Percentiles rank a stretch among this genome's conserved stretches.
Evolutionary conservation across 2,888 invertebrate species (phyloP).

Genomic region (Amiota communis): DNA sequence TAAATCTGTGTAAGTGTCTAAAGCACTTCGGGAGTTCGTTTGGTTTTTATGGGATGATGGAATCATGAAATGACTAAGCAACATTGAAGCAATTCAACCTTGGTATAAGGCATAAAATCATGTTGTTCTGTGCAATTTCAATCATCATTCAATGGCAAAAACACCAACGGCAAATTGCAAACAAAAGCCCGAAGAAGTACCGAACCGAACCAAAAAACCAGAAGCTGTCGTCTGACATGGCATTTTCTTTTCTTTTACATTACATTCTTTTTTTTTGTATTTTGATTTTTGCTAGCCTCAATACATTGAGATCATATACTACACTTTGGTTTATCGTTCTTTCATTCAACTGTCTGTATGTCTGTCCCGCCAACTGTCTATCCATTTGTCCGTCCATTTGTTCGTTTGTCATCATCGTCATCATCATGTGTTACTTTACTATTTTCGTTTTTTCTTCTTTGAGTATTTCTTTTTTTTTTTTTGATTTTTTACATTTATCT

Average conservation of each 20-base stretch:
- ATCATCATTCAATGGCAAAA: conserved; percentile 10
- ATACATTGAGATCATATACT: neutral
- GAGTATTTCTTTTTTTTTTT: conserved; percentile 37
- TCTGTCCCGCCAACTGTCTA: too few species aligned
- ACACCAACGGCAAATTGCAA: neutral
- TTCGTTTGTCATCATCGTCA: too few species aligned
- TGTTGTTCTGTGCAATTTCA: neutral
- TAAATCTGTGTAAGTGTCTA: too few species aligned
- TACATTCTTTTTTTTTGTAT: neutral
- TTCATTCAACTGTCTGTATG: too few species aligned
- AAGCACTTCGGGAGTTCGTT: too few species aligned
- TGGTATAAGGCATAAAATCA: neutral
- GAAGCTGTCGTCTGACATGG: neutral
- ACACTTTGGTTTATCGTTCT: too few species aligned
- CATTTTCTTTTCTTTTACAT: neutral
- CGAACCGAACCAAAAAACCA: neutral
- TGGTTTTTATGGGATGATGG: too few species aligned
- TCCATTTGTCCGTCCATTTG: too few species aligned
- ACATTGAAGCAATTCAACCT: too few species aligned
- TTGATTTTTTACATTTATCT: conserved; percentile 25
- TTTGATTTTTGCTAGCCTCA: neutral
- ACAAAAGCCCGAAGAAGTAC: neutral
- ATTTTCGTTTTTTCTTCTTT: conserved; percentile 31
- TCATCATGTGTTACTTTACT: too few species aligned
- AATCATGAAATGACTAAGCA: too few species aligned